Base-by-base conservation (phyloP, 1,140 invertebrate genomes). In the Cotesia chilonis region DNA sequence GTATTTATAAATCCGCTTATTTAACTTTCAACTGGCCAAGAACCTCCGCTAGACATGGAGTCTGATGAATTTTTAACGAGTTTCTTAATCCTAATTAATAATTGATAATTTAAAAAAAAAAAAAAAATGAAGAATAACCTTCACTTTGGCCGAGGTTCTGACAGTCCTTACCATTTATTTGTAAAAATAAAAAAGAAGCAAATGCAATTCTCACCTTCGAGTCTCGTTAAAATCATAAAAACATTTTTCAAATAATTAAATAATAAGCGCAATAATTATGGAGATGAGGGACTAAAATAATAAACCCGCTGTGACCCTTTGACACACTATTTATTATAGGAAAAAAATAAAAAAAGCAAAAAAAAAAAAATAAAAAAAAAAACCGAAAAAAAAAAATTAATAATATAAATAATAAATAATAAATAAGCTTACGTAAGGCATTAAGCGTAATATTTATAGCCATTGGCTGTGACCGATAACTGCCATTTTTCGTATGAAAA, bases 381-480 rank as follows among this genome's bases (percentile, higher is more conserved):
- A 41, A 41, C 6, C 10, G 6, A 6, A 47, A 47, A 47, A 47
- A 47, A 41, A 47, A 28, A 63, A 36, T 1, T 36, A 63, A 63
- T 63, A 9, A 63, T 36, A 65, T 28, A 65, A 47, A 10, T 47
- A 47, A 17, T 5, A 4, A 35, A 52, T 36, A 72, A 60, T 54
- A 52, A 72, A 72, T 36, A 37, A 72, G 55, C 71, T 63, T 72
- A 51, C 57, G 41, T 72, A 70, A 41, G 57, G 60, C 17, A 71
- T 57, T 57, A 73, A 73, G 59, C 81, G 76, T 84, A 85, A 85
- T 84, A 79, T 83, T 83, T 81, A 86, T 87, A 87, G 85, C 85
- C 85, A 83, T 85, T 86, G 85, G 85, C 85, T 86, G 85, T 86
- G 85, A 87, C 81, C 84, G 85, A 86, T 87, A 86, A 87, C 85